These are phyloP conservation scores for Emmelina monodactyla DNA, from an alignment of 2,888 invertebrate genomes.

Conservation along the genomic window DNA sequence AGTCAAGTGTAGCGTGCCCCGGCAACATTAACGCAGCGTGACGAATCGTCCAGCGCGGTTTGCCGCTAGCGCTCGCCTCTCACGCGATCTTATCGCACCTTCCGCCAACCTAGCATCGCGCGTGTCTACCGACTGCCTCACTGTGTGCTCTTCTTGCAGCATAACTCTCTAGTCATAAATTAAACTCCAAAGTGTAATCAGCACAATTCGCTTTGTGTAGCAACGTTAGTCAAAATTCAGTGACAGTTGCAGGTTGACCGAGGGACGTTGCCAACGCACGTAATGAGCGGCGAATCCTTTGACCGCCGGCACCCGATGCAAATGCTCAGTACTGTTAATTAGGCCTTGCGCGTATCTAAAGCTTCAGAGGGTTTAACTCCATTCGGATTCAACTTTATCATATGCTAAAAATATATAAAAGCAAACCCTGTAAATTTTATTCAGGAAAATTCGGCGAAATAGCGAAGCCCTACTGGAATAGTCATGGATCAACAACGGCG, in stretches of 20 bases:
- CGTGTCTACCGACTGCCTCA: constrained; percentile 52
- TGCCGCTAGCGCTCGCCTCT: constrained; percentile 38
- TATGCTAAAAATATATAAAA: too few relatives aligned
- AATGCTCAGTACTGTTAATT: constrained; percentile 59
- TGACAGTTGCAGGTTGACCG: constrained; percentile 35
- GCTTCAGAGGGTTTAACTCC: constrained; percentile 40
- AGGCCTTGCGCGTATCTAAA: constrained; percentile 49
- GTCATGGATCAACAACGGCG: neutral
- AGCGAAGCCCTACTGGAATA: too few relatives aligned
- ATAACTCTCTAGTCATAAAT: constrained; percentile 38
- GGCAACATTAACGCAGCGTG: constrained; percentile 62
- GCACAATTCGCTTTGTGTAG: neutral
- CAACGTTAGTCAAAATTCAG: constrained; percentile 31
- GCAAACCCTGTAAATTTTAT: neutral
- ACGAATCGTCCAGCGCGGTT: constrained; percentile 51
- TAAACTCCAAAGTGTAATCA: constrained; percentile 25
- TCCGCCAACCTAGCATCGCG: constrained; percentile 58
- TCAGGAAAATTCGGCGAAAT: too few relatives aligned
- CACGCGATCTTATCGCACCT: constrained; percentile 63
- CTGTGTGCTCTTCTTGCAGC: constrained; percentile 36
- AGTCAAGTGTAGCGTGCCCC: constrained; percentile 58
- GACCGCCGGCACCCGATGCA: constrained; percentile 45
- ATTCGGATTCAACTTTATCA: too few relatives aligned
- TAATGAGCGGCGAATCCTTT: constrained; percentile 62
- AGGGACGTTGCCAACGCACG: constrained; percentile 32